Percentiles rank a stretch among this genome's conserved stretches.
phyloP scores from a whole-genome alignment of 2,888 invertebrate genomes.

The Colostygia pectinataria region DNA sequence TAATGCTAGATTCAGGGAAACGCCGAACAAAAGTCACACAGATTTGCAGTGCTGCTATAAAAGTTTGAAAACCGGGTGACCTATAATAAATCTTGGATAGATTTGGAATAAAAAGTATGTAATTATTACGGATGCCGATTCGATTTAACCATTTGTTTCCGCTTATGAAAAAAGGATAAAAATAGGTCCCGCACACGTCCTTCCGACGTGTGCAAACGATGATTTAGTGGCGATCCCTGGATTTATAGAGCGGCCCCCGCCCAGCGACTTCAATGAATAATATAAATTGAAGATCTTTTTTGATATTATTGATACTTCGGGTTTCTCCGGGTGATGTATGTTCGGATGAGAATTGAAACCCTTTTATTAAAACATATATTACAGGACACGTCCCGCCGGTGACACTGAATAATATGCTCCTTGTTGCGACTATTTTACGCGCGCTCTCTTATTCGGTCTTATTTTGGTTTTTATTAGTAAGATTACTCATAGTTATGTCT shows the following conservation, averaged over 20 bases:
- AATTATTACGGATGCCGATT: conserved; percentile 46
- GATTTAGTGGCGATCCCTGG: conserved; percentile 74
- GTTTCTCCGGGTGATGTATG: conserved; percentile 71
- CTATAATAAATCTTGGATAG: conserved; percentile 30
- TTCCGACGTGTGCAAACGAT: conserved; percentile 64
- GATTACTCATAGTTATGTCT: conserved; percentile 68
- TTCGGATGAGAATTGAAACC: conserved; percentile 76
- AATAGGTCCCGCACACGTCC: conserved; percentile 60
- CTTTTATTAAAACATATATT: conserved; percentile 83
- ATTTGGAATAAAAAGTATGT: conserved; percentile 32
- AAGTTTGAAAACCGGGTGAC: conserved; percentile 23
- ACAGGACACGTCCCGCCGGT: conserved; percentile 71
- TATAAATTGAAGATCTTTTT: conserved; percentile 78
- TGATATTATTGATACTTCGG: conserved; percentile 78
- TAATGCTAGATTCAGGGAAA: conserved; percentile 53
- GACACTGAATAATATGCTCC: conserved; percentile 80
- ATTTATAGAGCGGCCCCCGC: conserved; percentile 70
- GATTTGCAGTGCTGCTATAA: conserved; percentile 33
- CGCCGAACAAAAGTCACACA: conserved; percentile 38
- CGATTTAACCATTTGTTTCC: conserved; percentile 57
- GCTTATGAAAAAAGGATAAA: conserved; percentile 60
- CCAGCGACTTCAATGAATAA: conserved; percentile 77
- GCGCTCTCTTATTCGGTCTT: conserved; percentile 61
- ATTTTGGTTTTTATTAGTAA: conserved; percentile 73
- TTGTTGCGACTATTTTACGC: conserved; percentile 74